Base-by-base conservation (phyloP, 2,797 vertebrate genomes). In the Brachyalestes nurse region DNA sequence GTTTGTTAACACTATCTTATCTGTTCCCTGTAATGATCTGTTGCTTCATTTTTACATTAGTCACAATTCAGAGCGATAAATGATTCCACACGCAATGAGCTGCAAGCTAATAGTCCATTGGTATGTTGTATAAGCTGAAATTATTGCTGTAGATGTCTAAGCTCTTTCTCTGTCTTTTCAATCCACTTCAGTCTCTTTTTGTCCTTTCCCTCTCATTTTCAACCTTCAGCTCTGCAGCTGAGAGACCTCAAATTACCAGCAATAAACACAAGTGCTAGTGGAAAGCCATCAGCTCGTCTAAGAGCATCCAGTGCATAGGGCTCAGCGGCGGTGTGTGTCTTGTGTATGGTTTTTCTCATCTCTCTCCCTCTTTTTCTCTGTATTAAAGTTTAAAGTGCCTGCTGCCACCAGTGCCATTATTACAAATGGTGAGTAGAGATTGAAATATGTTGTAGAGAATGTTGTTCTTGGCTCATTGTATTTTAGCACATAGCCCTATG, bases 381-480 rank as follows among this genome's bases (percentile, higher is more conserved):
- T 83, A 8, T 75, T 49, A 83, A 90, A 99, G 98, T 99, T 99
- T 92, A 99, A 98, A 95, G 97, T 99, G 85, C 96, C 97, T 82
- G 93, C 98, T 88, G 97, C 97, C 83, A 99, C 97, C 86, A 99
- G 97, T 89, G 98, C 98, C 8, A 98, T 99, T 87, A 99, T 99
- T 90, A 99, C 98, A 83, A 99, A 99, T 75, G 97, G 97, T 99
- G 93, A 97, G 97, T 91, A 66, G 34, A 40, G 34, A 53, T 23
- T 34, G 34, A 34, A 34, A 34, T 2, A 4, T 9, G 3, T 55
- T 47, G 28, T 21, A 34, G 34, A 34, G 40, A n/a, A 42, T 57
- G 28, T 67, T 42, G n/a, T 28, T 62, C 16, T 72, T 21, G 2
- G 5, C 53, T 45, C 1, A 23, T 42, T 58, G 17, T 40, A 21